Conservation (phyloP, 2,888 invertebrate species). For the Phasia obesa region DNA sequence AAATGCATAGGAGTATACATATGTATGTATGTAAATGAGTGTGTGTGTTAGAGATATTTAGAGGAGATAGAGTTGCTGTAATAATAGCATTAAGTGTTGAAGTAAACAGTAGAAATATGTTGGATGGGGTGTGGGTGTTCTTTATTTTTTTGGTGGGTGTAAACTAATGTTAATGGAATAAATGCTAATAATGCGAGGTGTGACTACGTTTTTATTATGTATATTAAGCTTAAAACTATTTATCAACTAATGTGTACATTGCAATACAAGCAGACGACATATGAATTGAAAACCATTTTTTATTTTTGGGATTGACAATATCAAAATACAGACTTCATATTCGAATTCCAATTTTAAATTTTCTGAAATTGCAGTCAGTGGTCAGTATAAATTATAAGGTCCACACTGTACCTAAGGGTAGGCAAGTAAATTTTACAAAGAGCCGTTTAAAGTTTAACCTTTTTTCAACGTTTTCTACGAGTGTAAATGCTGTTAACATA, state of each 20-base stretch:
- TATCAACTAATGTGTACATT: constrained; percentile 53
- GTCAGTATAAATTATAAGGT: constrained; percentile 16
- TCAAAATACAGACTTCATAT: constrained; percentile 19
- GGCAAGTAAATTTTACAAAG: no score
- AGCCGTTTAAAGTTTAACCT: no score
- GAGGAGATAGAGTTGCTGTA: constrained; percentile 8
- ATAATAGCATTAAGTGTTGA: neutral
- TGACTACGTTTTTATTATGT: constrained; percentile 39
- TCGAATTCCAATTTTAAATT: neutral
- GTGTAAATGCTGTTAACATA: no score
- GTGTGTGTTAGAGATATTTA: constrained; percentile 14
- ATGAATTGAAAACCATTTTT: constrained; percentile 46
- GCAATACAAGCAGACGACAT: constrained; percentile 64
- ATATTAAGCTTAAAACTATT: constrained; percentile 53
- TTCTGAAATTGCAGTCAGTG: constrained; percentile 11
- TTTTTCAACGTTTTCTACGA: no score
- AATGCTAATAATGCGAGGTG: constrained; percentile 39
- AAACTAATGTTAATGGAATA: constrained; percentile 46
- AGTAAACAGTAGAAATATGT: constrained; percentile 25
- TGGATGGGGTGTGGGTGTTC: constrained; percentile 4
- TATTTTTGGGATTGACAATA: constrained; percentile 36
- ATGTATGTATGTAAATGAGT: neutral
- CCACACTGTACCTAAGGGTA: no score
- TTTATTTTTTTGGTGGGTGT: neutral
- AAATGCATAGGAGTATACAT: constrained; percentile 10